Evolutionary conservation across 2,113 vertebrate genomes (phyloP), one percentile per base, ranked within the genome.

Genomic region (Chaetodon trifascialis): DNA sequence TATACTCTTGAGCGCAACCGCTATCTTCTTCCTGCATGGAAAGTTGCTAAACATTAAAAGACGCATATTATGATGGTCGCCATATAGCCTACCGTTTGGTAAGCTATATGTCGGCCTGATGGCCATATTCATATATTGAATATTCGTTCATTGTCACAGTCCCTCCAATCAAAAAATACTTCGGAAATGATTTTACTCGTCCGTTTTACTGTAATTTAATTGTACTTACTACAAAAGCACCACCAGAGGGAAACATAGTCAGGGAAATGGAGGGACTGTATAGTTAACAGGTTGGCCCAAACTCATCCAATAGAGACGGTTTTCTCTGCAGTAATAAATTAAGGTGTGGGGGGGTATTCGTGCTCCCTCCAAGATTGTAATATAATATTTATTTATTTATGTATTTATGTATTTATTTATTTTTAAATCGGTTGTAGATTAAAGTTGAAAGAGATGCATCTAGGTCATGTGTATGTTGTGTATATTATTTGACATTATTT

Each of bases 191-290:
- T 46, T 49, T 47, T 47, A 11, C 15, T 17, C 38, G 38, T 5
- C 4, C 4, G 4, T 40, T 40, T 40, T 2, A 4, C 42, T 9
- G 3, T n/a, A 30, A 25, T 19, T 17, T 21, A 8, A 4, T 30
- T 47, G 25, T 58, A 11, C 7, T 76, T 66, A 12, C 25, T 3
- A 7, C 9, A 11, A 16, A 60, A 56, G 3, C 9, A 38, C 68
- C 74, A 58, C 54, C 5, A 89, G 85, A 68, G 77, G 72, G 85
- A 64, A 75, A 72, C 74, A 46, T 1, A 44, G 70, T 55, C 73
- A 55, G 49, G 15, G 59, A 63, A 54, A 83, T 0, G 0, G 1
- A 0, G 9, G 25, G 17, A 11, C 1, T 6, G 1, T 0, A 11
- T 14, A 4, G 36, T 17, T 58, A n/a, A 58, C 19, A 38, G 17